Base-by-base conservation (phyloP, 37 sponge, comb jelly and placozoan species). In the Oopsacas minuta region DNA sequence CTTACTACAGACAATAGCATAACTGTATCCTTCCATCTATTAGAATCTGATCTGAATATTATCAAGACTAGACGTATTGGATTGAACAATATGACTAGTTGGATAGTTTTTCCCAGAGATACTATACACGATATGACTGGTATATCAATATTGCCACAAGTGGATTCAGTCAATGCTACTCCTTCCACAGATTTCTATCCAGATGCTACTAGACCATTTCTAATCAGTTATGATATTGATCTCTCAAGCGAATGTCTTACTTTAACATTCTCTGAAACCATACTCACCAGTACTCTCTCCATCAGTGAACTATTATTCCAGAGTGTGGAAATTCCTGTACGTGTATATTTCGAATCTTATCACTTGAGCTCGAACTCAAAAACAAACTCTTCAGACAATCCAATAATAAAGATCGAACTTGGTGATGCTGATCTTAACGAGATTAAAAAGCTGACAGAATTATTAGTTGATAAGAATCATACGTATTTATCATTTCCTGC, bases 21-120 rank as follows among this genome's bases (percentile, higher is more conserved):
- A 0, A 39, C 52, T 61, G 52, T 94, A 0, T 87, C 52, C 23
- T 52, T 91, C 30, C 39, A 81, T 35, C 82, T 94, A 37, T 38
- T 86, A 20, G 42, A 84, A 23, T 39, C 85, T 52, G 93, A 95
- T 36, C 84, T 95, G 35, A 95, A 95, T 39, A 52, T 83, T 22
- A 82, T 95, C 36, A 95, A 95, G 53, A 51, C 89, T 23, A 86
- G 90, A 20, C 87, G 81, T 1, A 95, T 95, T 82, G 96, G 91
- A 15, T 38, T 88, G 46, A 84, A 81, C 37, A 38, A 23, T 0
- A 52, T 23, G 12, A 89, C 91, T 0, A 84, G 90, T 0, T 95
- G 88, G 88, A 83, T 95, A 3, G 85, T 83, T 0, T 95, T 92
- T 38, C 93, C 96, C 0, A 37, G 52, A 38, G 46, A 86, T 0